Base-by-base conservation (phyloP, 2,113 vertebrate genomes). In the Erinaceus europaeus region DNA sequence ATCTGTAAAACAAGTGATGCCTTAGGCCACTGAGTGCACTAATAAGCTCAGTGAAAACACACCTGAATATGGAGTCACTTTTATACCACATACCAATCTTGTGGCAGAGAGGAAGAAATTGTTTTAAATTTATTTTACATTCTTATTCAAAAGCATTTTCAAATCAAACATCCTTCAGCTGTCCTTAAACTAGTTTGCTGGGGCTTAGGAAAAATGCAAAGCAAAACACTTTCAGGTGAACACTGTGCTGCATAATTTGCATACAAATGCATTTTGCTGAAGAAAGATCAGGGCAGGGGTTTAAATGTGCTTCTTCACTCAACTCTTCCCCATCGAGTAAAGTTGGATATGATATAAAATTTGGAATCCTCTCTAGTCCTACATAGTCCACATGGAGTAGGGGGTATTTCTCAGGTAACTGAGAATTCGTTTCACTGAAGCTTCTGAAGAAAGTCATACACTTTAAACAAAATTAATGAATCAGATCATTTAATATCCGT, bases 211-310 rank as follows among this genome's bases (percentile, higher is more conserved):
- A 95, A 94, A 93, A 82, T 94, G 95, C 92, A 94, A 88, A 92
- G 93, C 91, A 93, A 91, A 90, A 94, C 82, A 95, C 87, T 95
- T 94, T 93, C 85, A 90, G 91, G 87, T 94, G 62, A 93, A 92
- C 94, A 94, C 78, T 89, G 75, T 89, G 84, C 61, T 76, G 89
- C 89, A 74, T 94, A 96, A 95, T 95, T 95, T 96, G 89, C 94
- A 96, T 96, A 95, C 93, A 95, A 96, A 96, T 94, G 84, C 91
- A 92, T 93, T 96, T 96, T 94, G 88, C 85, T 92, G 87, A 89
- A 90, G 93, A 95, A 93, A 94, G 81, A 94, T 94, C 94, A 94
- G 90, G 89, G 82, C 67, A 92, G 85, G 48, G 75, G 90, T 94
- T 94, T 96, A 95, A 94, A 91, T 90, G 93, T 92, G 92, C 90